These are phyloP conservation scores for Phodopus roborovskii DNA, from an alignment of 2,113 vertebrate species.

Conservation along the genomic window DNA sequence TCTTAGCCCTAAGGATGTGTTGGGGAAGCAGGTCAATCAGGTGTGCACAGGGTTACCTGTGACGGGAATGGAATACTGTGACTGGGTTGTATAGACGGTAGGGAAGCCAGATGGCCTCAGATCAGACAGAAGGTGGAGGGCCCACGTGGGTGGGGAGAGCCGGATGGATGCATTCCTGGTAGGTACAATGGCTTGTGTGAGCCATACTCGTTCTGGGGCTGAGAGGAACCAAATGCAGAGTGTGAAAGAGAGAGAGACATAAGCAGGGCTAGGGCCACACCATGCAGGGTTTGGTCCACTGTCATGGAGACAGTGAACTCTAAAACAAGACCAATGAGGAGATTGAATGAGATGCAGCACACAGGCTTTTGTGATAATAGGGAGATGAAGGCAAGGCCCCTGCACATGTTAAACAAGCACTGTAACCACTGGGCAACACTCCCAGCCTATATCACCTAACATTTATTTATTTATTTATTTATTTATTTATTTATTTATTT, in stretches of 20 bases:
- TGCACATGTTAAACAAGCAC: not conserved
- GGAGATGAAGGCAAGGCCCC: not conserved
- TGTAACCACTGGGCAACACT: not conserved
- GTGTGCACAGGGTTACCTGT: not conserved
- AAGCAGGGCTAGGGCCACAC: not conserved
- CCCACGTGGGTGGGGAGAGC: not conserved
- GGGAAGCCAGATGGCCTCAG: accelerated
- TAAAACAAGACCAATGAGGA: not conserved
- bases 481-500: not conserved
- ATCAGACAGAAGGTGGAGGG: not conserved
- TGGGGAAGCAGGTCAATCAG: not conserved
- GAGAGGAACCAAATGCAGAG: not conserved
- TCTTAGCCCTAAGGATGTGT: not conserved
- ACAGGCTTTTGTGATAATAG: not conserved
- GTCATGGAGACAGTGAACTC: not conserved
- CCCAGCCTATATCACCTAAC: not conserved
- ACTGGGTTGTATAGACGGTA: not conserved
- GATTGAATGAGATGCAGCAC: not conserved
- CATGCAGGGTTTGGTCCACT: not conserved
- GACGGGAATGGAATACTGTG: not conserved
- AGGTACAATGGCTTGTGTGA: not conserved
- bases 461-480: not conserved
- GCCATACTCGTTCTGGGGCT: not conserved
- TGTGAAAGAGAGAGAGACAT: not conserved
- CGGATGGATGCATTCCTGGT: not conserved